Evolutionary conservation across 2,888 invertebrate species (phyloP), one percentile per base, ranked within the genome.

Genomic region (Hipparchia semele): DNA sequence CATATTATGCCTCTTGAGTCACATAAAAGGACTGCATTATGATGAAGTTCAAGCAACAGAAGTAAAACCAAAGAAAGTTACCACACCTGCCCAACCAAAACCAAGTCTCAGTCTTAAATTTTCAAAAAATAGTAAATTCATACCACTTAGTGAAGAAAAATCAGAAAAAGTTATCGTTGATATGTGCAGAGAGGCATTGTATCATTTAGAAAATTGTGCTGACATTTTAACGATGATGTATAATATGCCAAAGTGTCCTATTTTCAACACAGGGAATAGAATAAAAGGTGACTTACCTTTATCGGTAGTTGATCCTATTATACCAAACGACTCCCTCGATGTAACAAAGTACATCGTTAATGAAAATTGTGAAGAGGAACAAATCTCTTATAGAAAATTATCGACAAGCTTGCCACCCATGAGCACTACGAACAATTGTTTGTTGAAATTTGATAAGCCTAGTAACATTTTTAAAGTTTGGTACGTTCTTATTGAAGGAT

Each of bases 211-310:
- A 84, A 97, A 96, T 80, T 98, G 98, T 86, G 97, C 97, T 73
- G 96, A 96, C 76, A 98, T 99, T 79, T 91, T 99, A 70, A 96
- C 97, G 3, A 97, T 97, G 90, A 98, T 99, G 98, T 98, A 97
- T 88, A 96, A 96, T 82, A 98, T 99, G 98, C 98, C 98, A 0
- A 98, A 98, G 81, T 98, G 98, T 86, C 99, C 99, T 0, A 97
- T 97, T 75, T 98, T 99, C 84, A 98, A 98, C 87, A 96, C 98
- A 12, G 98, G 98, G 0, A 97, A 98, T 83, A 95, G 97, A 83
- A 96, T 97, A 77, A 97, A 96, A 84, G 96, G 96, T 0, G 96
- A 97, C 73, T 95, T 96, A 68, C 96, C 96, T 3, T 95, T 97
- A 2, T 96, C 97, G 79, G 95, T 97, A 66, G 98, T 98, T 0